A percentile compares a stretch with the other conserved stretches of the same genome.
Evolutionary conservation across 92 coral and sea anemone genomes (phyloP).

Genomic region (Heliopora coerulea): DNA sequence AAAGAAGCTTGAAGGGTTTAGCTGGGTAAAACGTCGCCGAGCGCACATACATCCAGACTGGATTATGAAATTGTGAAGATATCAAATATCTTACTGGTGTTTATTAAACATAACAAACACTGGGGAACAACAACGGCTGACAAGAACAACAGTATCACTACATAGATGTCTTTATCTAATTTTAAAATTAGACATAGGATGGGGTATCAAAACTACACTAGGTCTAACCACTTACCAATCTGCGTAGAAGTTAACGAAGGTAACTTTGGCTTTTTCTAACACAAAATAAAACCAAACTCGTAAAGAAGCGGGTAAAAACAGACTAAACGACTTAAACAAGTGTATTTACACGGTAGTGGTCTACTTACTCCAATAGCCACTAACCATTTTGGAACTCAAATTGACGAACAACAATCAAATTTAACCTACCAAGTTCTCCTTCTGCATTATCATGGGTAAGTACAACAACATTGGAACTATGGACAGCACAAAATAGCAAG

Average conservation of each 20-base stretch:
- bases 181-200: too few relatives aligned
- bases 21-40: background rate
- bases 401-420: too few relatives aligned
- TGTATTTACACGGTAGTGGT: too few relatives aligned
- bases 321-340: too few relatives aligned
- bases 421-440: conserved; percentile 8
- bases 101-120: background rate
- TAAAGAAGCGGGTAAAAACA: conserved; percentile 21
- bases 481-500: background rate
- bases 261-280: conserved; percentile 75
- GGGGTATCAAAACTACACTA: too few relatives aligned
- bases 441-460: conserved; percentile 18
- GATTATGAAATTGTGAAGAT: background rate
- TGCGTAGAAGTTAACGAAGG: conserved; percentile 92
- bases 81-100: background rate
- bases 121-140: too few relatives aligned
- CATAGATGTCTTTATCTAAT: too few relatives aligned
- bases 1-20: background rate
- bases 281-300: too few relatives aligned
- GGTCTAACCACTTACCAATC: conserved; percentile 72
- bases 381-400: too few relatives aligned
- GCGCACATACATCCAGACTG: too few relatives aligned
- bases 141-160: too few relatives aligned
- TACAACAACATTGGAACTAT: conserved; percentile 14
- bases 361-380: too few relatives aligned